Conservation (phyloP, 1,140 invertebrate genomes). For the Archivesica marissinica region DNA sequence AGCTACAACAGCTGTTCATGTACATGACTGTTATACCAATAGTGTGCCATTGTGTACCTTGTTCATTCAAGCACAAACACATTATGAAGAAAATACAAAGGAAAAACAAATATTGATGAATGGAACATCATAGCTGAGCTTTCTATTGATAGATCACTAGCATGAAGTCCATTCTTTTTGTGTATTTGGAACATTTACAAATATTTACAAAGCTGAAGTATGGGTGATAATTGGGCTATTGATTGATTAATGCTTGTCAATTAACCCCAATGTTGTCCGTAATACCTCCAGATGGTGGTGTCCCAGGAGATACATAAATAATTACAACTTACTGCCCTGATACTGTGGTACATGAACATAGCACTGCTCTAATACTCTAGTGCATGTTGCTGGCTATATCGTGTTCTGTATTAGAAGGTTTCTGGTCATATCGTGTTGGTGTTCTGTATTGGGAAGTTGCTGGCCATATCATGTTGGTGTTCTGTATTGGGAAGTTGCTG, state of each 20-base stretch:
- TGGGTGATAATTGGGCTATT: not conserved
- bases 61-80: not conserved
- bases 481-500: no score
- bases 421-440: no score
- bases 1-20: not conserved
- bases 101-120: not conserved
- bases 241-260: not conserved
- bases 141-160: constrained; percentile 14
- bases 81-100: not conserved
- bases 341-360: not conserved
- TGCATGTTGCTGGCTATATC: no score
- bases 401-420: no score
- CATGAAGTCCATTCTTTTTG: not conserved
- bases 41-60: constrained; percentile 16
- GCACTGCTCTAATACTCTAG: no score
- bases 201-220: not conserved
- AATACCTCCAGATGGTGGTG: not conserved
- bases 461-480: no score
- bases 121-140: not conserved
- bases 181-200: not conserved
- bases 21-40: constrained; percentile 18
- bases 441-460: no score
- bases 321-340: no score
- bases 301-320: constrained; percentile 18
- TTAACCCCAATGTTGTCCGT: not conserved